phyloP scores from a whole-genome alignment of 2,888 invertebrate species.

The Gymnoscelis rufifasciata region DNA sequence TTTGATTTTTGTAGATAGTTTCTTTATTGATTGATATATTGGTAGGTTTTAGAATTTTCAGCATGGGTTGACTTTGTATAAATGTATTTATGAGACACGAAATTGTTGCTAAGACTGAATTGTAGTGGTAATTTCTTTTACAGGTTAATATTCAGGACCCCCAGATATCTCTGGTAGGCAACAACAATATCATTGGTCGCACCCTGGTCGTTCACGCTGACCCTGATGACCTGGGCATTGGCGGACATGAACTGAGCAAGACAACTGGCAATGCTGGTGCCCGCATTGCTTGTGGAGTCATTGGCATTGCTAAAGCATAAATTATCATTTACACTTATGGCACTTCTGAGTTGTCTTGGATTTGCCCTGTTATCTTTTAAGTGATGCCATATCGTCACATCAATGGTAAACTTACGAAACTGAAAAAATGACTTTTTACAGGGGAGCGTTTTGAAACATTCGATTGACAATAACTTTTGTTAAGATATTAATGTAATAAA shows the following conservation, averaged over 20 bases:
- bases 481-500: too few species aligned
- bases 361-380: too few species aligned
- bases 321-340: too few species aligned
- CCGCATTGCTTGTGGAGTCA: conserved; percentile 92
- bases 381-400: too few species aligned
- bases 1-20: conserved; percentile 1
- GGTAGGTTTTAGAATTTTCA: neutral
- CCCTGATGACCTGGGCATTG: conserved; percentile 94
- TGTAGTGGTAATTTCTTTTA: neutral
- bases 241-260: conserved; percentile 94
- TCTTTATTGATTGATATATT: neutral
- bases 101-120: too few species aligned
- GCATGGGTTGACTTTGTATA: neutral
- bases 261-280: conserved; percentile 97
- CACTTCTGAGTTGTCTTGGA: too few species aligned
- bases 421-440: too few species aligned
- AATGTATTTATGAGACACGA: too few species aligned
- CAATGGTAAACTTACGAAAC: too few species aligned
- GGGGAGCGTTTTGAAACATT: too few species aligned
- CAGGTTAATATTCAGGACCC: conserved; percentile 61
- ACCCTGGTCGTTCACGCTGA: conserved; percentile 95
- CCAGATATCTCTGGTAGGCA: conserved; percentile 75
- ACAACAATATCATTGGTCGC: conserved; percentile 89
- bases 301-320: conserved; percentile 80
- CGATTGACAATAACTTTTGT: too few species aligned